A percentile compares a stretch with the other conserved stretches of the same genome.
Evolutionary conservation across 2,797 vertebrate species (phyloP).

Genomic region (Paramormyrops hopkinsi): DNA sequence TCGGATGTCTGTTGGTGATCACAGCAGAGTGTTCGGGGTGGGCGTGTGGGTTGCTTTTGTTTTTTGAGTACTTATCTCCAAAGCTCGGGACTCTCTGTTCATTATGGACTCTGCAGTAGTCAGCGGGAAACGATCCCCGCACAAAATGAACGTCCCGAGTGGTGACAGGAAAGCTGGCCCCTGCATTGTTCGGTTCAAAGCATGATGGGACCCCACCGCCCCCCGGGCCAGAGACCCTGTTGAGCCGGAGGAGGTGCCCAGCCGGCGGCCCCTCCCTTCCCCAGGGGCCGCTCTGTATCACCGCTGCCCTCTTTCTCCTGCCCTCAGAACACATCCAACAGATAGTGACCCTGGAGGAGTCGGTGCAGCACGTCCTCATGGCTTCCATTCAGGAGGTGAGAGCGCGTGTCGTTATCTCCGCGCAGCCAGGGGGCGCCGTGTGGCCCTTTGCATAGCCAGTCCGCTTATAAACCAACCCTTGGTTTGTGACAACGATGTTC

Average conservation of each 20-base stretch:
- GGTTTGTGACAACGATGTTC: neutral
- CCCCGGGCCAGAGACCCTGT: constrained; percentile 29
- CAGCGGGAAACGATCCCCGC: constrained; percentile 48
- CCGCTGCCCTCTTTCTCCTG: neutral
- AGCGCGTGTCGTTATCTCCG: neutral
- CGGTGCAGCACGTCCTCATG: constrained; percentile 51
- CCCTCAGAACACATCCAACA: constrained; percentile 57
- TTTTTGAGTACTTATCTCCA: neutral
- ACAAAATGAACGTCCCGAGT: constrained; percentile 34
- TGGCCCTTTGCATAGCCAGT: neutral
- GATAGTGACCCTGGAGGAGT: constrained; percentile 61
- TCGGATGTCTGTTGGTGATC: neutral
- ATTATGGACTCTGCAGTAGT: constrained; percentile 42
- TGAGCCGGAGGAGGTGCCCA: neutral
- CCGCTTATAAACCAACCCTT: neutral
- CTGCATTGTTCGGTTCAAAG: constrained; percentile 45
- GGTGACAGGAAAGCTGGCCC: constrained; percentile 38
- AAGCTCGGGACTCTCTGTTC: constrained; percentile 31
- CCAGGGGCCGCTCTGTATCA: neutral
- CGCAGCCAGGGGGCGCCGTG: neutral
- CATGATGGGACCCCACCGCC: constrained; percentile 39
- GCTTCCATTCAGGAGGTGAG: constrained; percentile 63
- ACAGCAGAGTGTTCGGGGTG: neutral
- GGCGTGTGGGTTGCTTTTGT: neutral
- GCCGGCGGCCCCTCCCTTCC: neutral